phyloP scores from a whole-genome alignment of 2,888 invertebrate species.

The Rambutsinella grinnellia region DNA sequence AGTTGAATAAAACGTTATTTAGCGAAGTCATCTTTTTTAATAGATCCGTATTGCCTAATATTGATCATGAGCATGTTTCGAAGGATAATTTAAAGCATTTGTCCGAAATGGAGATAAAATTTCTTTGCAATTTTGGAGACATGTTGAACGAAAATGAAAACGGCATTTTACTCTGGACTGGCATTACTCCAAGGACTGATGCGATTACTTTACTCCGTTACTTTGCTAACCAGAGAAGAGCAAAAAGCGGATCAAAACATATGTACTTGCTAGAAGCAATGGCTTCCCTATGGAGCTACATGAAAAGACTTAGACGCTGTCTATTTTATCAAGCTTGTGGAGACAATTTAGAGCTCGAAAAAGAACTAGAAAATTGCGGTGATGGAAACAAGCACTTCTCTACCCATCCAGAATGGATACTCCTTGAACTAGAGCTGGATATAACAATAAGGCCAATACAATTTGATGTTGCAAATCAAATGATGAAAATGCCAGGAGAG shows the following conservation, averaged over 20 bases:
- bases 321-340: background rate
- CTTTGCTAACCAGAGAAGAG: too few relatives aligned
- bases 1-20: too few relatives aligned
- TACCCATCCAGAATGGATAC: slow-evolving; percentile 53
- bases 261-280: too few relatives aligned
- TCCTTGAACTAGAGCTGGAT: slow-evolving; percentile 58
- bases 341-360: background rate
- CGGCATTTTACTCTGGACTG: slow-evolving; percentile 6
- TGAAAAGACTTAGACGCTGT: slow-evolving; percentile 25
- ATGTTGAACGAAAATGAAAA: too few relatives aligned
- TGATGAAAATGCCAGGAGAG: slow-evolving; percentile 39
- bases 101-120: too few relatives aligned
- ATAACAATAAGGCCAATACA: slow-evolving; percentile 49
- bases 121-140: too few relatives aligned
- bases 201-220: slow-evolving; percentile 4
- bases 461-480: slow-evolving; percentile 38
- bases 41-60: too few relatives aligned
- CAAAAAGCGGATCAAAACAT: background rate
- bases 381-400: slow-evolving; percentile 44
- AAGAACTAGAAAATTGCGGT: slow-evolving; percentile 15
- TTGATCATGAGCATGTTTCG: too few relatives aligned
- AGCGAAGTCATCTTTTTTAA: too few relatives aligned
- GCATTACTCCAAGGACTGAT: slow-evolving; percentile 22
- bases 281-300: slow-evolving; percentile 20
- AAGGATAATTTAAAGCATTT: too few relatives aligned